phyloP scores from a whole-genome alignment of 2,113 vertebrate genomes.

The Pseudorasbora parva region DNA sequence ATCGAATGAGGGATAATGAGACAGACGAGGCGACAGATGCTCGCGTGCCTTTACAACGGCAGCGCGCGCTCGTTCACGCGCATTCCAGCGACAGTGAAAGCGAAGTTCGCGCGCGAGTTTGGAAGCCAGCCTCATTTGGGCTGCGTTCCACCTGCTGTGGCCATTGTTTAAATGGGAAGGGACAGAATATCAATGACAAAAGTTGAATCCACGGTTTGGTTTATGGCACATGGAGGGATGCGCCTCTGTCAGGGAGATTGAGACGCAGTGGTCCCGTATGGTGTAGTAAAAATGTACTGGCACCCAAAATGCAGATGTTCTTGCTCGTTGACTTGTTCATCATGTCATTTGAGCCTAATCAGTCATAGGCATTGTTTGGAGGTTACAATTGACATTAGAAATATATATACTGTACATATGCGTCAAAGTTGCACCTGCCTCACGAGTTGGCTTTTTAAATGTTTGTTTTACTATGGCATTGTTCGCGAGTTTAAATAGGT shows the following conservation, averaged over 20 bases:
- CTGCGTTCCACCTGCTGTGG: constrained; percentile 87
- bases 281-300: constrained; percentile 38
- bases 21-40: constrained; percentile 92
- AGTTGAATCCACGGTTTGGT: constrained; percentile 80
- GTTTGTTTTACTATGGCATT: constrained; percentile 31
- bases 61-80: constrained; percentile 73
- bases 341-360: not conserved
- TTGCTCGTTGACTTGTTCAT: constrained; percentile 3
- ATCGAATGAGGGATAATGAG: constrained; percentile 95
- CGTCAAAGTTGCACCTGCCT: not conserved
- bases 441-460: constrained; percentile 2
- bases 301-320: constrained; percentile 39
- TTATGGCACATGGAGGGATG: constrained; percentile 57
- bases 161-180: constrained; percentile 71
- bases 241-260: constrained; percentile 28
- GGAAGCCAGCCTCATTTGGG: constrained; percentile 66
- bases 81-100: constrained; percentile 70
- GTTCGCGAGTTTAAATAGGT: constrained; percentile 37
- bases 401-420: no score
- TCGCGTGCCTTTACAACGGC: constrained; percentile 95
- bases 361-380: not conserved
- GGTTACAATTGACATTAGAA: not conserved
- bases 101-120: constrained; percentile 69
- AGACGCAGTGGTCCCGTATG: not conserved
- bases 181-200: constrained; percentile 71